phyloP scores from a whole-genome alignment of 2,113 vertebrate species.

The Noctilio leporinus region DNA sequence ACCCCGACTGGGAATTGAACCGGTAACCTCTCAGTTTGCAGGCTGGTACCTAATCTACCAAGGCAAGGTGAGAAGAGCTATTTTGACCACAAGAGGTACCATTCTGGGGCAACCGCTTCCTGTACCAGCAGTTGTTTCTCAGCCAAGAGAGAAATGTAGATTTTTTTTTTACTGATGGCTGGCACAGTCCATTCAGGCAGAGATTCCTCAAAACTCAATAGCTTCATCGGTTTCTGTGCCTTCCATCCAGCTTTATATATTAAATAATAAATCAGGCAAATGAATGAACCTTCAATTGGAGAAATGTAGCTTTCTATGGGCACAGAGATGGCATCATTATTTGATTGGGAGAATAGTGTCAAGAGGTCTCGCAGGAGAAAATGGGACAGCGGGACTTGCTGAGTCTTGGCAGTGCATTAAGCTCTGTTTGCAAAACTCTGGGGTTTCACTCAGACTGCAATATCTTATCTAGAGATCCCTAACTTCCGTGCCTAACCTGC shows the following conservation, averaged over 20 bases:
- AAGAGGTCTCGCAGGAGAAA: background rate
- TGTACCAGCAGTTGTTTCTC: background rate
- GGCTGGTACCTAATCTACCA: too few species aligned
- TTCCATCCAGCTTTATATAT: background rate
- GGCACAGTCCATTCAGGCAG: background rate
- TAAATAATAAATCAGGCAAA: background rate
- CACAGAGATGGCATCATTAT: background rate
- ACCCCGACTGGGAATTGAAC: too few species aligned
- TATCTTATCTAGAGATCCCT: background rate
- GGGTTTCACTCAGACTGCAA: background rate
- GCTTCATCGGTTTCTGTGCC: background rate
- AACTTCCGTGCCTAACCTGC: background rate
- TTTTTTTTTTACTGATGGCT: background rate
- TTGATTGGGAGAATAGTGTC: background rate
- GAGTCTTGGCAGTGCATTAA: background rate
- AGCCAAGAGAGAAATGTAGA: background rate
- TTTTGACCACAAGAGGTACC: background rate
- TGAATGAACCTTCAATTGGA: background rate
- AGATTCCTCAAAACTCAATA: background rate
- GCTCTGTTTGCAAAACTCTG: background rate
- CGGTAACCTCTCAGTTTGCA: too few species aligned
- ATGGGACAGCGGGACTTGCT: background rate
- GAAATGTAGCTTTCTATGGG: background rate
- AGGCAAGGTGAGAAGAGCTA: background rate
- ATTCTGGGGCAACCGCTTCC: background rate